Conservation (phyloP, 1,140 invertebrate species). For the Sarcophaga bullata region DNA sequence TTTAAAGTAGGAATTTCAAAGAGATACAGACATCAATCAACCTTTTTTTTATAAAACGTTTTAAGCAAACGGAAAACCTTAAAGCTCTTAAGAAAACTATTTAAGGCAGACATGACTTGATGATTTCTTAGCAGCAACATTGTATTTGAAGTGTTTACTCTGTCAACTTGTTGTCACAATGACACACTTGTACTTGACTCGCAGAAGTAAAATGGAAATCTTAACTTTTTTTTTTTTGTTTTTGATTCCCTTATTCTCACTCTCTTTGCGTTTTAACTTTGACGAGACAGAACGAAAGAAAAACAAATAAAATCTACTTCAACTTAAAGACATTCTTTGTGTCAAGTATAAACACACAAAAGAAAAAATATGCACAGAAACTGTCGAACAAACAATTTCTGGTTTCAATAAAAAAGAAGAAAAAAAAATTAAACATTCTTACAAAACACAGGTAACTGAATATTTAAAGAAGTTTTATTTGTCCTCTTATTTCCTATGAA, state of each 20-base stretch:
- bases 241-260: neutral
- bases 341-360: no score
- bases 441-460: neutral
- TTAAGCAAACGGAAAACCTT: neutral
- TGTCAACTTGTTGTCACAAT: slow-evolving; percentile 21
- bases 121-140: neutral
- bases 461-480: neutral
- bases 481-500: neutral
- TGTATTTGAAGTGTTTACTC: neutral
- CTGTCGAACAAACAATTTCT: slow-evolving; percentile 10
- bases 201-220: neutral
- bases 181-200: slow-evolving; percentile 1
- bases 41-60: no score
- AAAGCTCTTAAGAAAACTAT: neutral
- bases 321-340: slow-evolving; percentile 28
- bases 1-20: no score
- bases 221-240: neutral
- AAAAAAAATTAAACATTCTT: neutral
- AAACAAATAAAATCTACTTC: slow-evolving; percentile 32
- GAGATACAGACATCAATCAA: no score
- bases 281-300: neutral
- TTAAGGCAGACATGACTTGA: neutral
- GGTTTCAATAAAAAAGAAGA: neutral
- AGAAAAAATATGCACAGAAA: no score
- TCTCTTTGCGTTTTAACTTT: neutral